A percentile compares a stretch with the other conserved stretches of the same genome.
These are phyloP conservation scores for Conger conger DNA, from an alignment of 2,113 vertebrate species.

Conservation along the genomic window DNA sequence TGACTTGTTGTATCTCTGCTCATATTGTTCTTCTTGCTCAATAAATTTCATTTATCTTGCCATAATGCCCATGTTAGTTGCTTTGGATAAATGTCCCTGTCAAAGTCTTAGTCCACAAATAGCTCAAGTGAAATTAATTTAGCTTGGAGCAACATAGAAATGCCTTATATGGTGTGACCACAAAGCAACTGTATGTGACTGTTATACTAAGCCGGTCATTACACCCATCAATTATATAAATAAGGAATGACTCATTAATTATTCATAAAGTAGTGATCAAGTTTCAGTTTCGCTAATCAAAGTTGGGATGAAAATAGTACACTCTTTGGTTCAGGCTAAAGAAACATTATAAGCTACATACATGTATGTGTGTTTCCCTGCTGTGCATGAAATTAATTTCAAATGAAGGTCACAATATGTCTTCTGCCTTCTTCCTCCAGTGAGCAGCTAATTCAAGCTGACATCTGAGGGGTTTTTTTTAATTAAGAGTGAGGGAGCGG, in stretches of 20 bases:
- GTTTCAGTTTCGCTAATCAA: not conserved
- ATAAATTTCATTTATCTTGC: not conserved
- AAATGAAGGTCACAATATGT: slow-evolving; percentile 4
- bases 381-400: not conserved
- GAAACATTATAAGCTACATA: not conserved
- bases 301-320: not conserved
- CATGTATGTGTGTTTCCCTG: not conserved
- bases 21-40: not conserved
- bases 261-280: not conserved
- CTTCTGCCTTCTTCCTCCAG: not conserved
- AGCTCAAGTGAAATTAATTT: not conserved
- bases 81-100: not conserved
- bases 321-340: not conserved
- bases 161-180: not conserved
- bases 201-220: not conserved
- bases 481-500: slow-evolving; percentile 7
- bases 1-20: not conserved
- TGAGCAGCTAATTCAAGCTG: slow-evolving; percentile 6
- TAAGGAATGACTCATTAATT: not conserved
- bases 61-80: not conserved
- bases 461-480: slow-evolving; percentile 7
- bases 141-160: not conserved
- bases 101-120: not conserved
- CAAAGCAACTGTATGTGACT: not conserved
- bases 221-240: not conserved